Base-by-base conservation (phyloP, 23 tunicate species). In the Styela clava region DNA sequence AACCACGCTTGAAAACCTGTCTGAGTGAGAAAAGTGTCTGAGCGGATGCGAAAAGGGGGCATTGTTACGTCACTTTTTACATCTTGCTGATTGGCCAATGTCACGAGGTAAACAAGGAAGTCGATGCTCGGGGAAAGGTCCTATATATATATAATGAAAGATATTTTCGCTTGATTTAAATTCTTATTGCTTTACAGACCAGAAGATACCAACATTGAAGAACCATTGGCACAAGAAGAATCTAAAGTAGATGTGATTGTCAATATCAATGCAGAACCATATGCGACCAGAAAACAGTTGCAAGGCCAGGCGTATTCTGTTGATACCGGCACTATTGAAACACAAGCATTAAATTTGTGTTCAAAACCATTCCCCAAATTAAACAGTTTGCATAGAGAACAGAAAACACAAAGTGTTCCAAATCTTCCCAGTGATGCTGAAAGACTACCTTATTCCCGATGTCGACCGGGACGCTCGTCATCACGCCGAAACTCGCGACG, bases 401-500 rank as follows among this genome's bases (percentile, higher is more conserved):
- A 27, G 1, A 36, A 76, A 76, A 76, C 81, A 23, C n/a, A 44
- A 36, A 76, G 81, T 64, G 52, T 44, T 16, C 81, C 81, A 29
- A 76, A 76, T 44, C 64, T 76, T 33, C 71, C 16, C 16, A 67
- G 71, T 29, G 71, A 27, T 16, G 16, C 71, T 67, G 31, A 29
- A 67, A 22, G 22, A 67, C 1, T 29, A 0, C 31, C 31, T 19
- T 25, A 16, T 9, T 33, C 81, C 3, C 27, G 32, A 27, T 33
- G 35, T 0, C 1, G 65, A 19, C 21, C 27, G 69, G 62, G 81
- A 23, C 81, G 81, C 5, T 76, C 81, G 64, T 44, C 81, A 1
- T 25, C 71, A 18, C 71, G 71, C 31, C 71, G 71, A 16, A 67
- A 24, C 22, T 67, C 71, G 22, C 71, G 71, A 0, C 71, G 31